Conservation (phyloP, 1,140 invertebrate species). For the Sarcophaga peregrina region DNA sequence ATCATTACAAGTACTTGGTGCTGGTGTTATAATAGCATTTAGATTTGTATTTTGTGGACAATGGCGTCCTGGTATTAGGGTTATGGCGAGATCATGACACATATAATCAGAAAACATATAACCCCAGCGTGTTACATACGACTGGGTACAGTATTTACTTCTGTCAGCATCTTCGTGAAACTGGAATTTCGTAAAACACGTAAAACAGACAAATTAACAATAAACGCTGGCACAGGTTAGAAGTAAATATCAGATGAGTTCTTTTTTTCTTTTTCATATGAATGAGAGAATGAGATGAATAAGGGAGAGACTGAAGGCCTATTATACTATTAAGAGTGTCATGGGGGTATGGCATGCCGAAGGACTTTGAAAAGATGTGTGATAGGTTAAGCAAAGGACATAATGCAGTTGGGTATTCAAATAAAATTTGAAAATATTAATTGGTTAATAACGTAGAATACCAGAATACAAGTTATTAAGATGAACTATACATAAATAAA, state of each 20-base stretch:
- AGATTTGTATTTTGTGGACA: constrained; percentile 42
- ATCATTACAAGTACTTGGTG: constrained; percentile 38
- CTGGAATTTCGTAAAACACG: constrained; percentile 41
- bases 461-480: too few relatives aligned
- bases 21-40: constrained; percentile 41
- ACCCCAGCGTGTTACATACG: constrained; percentile 56
- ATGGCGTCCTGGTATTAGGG: constrained; percentile 50
- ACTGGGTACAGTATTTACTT: constrained; percentile 55
- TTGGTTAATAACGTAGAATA: too few relatives aligned
- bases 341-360: too few relatives aligned
- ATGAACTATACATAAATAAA: too few relatives aligned
- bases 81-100: constrained; percentile 56
- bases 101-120: constrained; percentile 57
- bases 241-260: background rate
- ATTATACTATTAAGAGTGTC: too few relatives aligned
- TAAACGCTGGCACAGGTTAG: background rate
- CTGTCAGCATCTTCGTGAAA: constrained; percentile 57
- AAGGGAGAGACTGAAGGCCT: too few relatives aligned
- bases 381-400: too few relatives aligned
- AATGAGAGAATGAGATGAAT: background rate
- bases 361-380: too few relatives aligned
- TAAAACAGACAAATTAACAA: too few relatives aligned
- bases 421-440: too few relatives aligned
- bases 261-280: background rate
- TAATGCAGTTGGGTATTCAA: too few relatives aligned